Evolutionary conservation across 30 jellyfish, hydroid and myxozoan species (phyloP).

Genomic region (Hydra vulgaris): DNA sequence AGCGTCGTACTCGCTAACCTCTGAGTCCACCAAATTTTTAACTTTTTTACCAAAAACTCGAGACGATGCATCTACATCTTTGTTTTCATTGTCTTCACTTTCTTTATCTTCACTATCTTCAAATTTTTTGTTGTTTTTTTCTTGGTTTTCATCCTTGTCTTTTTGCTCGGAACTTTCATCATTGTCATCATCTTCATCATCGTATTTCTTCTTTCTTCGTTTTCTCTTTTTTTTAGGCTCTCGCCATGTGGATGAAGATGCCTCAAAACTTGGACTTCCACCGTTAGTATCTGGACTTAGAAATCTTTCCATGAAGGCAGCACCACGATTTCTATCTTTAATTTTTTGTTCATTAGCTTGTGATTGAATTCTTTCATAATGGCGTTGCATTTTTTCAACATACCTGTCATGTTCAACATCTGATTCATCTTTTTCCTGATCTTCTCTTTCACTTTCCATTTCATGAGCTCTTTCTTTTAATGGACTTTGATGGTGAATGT

Average conservation of each 20-base stretch:
- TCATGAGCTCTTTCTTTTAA: not conserved
- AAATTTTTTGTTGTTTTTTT: not conserved
- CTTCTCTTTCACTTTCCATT: constrained; percentile 5
- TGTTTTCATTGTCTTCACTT: not conserved
- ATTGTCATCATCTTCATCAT: constrained; percentile 6
- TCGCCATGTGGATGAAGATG: not conserved
- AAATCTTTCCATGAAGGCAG: not conserved
- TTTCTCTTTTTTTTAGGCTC: not conserved
- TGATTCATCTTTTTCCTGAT: not conserved
- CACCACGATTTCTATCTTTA: not conserved
- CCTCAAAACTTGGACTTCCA: not conserved
- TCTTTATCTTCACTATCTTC: not conserved
- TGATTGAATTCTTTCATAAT: not conserved
- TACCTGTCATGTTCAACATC: not conserved
- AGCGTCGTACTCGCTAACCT: not conserved
- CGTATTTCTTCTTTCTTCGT: not conserved
- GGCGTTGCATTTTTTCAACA: not conserved
- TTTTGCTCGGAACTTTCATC: not conserved
- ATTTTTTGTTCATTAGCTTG: not conserved
- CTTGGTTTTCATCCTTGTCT: not conserved
- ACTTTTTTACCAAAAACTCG: not conserved
- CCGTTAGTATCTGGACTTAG: not conserved
- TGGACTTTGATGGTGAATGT: not conserved
- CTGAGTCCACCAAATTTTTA: not conserved
- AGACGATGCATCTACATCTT: not conserved